Base-by-base conservation (phyloP, 2,888 invertebrate genomes). In the Cyclophora albipunctata region DNA sequence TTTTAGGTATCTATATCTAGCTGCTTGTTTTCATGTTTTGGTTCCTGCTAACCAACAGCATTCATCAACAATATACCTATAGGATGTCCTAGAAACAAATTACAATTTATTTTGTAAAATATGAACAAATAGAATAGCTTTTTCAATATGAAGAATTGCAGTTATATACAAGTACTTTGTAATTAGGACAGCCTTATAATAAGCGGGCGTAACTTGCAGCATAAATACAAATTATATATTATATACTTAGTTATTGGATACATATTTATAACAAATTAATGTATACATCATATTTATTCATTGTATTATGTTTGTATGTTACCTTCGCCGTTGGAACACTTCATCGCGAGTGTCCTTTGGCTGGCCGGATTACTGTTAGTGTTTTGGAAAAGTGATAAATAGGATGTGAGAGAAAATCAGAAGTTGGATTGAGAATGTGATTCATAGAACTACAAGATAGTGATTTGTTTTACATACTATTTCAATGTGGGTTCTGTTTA, bases 251-350 rank as follows among this genome's bases (percentile, higher is more conserved):
- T 20, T 47, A 51, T 49, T 37, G 4, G 5, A 57, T 50, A 52
- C 59, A 20, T 49, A 61, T 53, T 55, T 53, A 59, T 60, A 57
- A 20, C 20, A 20, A 20, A 20, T 20, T 20, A 20, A 50, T 54
- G 59, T 57, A 58, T 57, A 58, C 45, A 58, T 59, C 45, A 45
- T 56, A 59, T 57, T 58, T 50, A 42, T 42, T 42, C 34, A 6
- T 34, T 5, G 33, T 34, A 45, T 33, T 43, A 52, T 46, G 48
- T 53, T 52, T 69, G 69, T 66, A 57, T 74, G 74, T 83, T 85
- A 84, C 84, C 84, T 81, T 74, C 60, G 74, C 74, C 74, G 85
- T 73, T 84, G 87, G 87, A 79, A 82, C 77, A 82, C 84, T 75
- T 58, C 78, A 74, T 74, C 83, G 73, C 69, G 81, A 78, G 85